These are phyloP conservation scores for Hydractinia symbiolongicarpus DNA, from an alignment of 30 jellyfish, hydroid and myxozoan genomes.

Conservation along the genomic window DNA sequence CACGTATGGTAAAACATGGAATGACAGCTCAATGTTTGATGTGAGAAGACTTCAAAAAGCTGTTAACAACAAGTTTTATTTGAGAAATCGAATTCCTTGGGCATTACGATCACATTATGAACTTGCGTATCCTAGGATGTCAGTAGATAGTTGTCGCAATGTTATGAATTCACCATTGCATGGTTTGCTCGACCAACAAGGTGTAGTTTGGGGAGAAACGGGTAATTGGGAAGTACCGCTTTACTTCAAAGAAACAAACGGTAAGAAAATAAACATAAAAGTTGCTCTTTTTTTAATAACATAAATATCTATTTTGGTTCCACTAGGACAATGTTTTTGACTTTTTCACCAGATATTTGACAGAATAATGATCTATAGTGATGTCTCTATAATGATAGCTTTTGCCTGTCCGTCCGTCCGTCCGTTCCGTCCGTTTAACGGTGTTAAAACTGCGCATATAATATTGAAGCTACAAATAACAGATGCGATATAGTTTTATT, in stretches of 20 bases:
- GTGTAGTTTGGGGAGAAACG: conserved; percentile 64
- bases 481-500: too few species aligned
- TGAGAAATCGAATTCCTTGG: conserved; percentile 40
- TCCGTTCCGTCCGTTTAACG: too few species aligned
- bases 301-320: too few species aligned
- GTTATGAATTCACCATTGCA: conserved; percentile 62
- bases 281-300: too few species aligned
- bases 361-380: too few species aligned
- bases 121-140: conserved; percentile 41
- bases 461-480: too few species aligned
- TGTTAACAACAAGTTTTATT: conserved; percentile 51
- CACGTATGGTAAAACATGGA: conserved; percentile 44
- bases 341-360: too few species aligned
- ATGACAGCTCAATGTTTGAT: conserved; percentile 34
- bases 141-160: conserved; percentile 36
- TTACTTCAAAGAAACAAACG: background rate
- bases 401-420: too few species aligned
- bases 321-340: too few species aligned
- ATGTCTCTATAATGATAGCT: too few species aligned
- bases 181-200: conserved; percentile 36
- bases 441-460: too few species aligned
- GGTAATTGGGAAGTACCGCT: conserved; percentile 68
- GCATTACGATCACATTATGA: conserved; percentile 38
- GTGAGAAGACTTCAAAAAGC: conserved; percentile 49
- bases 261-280: too few species aligned